Evolutionary conservation across 2,888 invertebrate genomes (phyloP), one percentile per base, ranked within the genome.

Genomic region (Galerucella nymphaeae): DNA sequence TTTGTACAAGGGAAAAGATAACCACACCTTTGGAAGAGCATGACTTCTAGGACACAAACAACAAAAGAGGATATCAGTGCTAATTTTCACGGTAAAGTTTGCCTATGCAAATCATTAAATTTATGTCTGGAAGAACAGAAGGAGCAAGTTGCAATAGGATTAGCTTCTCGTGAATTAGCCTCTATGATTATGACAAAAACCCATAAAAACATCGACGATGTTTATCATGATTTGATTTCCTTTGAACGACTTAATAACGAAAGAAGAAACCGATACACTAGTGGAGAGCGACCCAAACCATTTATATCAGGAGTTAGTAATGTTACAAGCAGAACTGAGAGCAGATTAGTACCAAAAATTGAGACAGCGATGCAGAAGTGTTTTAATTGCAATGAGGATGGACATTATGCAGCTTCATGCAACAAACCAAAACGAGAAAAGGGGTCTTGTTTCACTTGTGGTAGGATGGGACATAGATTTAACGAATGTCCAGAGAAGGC

Each of bases 111-210:
- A 50, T 16, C 50, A n/a, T 50, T 50, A 50, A 16, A 50, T 50
- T 50, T n/a, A n/a, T 50, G 50, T 14, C 16, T 50, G 3, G 50
- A 50, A n/a, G 50, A 16, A 50, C 50, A 50, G 50, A 50, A 50
- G 50, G 50, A 50, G 50, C 50, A 16, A 50, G n/a, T 14, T 14
- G 45, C 45, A 45, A 45, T 45, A 14, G 45, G 45, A 45, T 45
- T 14, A 50, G 50, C 50, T n/a, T 50, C 45, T 14, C 45, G 50
- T 16, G 50, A 50, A 50, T 50, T 16, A 14, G 50, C 50, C 50
- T 50, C 16, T 50, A n/a, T n/a, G 50, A 50, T 50, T 50, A 50
- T 50, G 16, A 50, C 50, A 50, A 50, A 50, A 50, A 50, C 16
- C 8, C 50, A 50, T 50, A 50, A 16, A 6, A 50, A 45, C 5